Evolutionary conservation across 2,888 invertebrate species (phyloP), one percentile per base, ranked within the genome.

Genomic region (Oxycera nigricornis): DNA sequence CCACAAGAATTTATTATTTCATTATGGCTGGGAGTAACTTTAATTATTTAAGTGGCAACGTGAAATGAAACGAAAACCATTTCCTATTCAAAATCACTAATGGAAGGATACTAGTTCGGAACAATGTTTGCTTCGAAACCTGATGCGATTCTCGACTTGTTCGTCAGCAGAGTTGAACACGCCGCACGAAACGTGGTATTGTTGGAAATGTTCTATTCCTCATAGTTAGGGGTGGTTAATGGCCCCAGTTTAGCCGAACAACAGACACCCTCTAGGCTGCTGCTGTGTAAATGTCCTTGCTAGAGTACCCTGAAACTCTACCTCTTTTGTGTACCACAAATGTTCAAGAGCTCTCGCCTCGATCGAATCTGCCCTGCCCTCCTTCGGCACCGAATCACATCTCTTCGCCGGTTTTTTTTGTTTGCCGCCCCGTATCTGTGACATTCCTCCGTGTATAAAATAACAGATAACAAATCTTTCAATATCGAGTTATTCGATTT

Each of bases 191-290:
- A 46, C 72, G 55, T 59, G 67, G 75, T 65, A 67, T 59, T 72
- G 67, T 57, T 65, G 67, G 73, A 68, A 57, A 75, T 75, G 75
- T 73, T 75, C 73, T 75, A 75, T 75, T 61, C 73, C 75, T 73
- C 73, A 68, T 73, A 68, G 70, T 75, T 73, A 75, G 57, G 70
- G 75, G 62, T 75, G 73, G 73, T 75, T 75, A 75, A 75, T 75
- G 75, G 75, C 61, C 70, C 67, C 59, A 73, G 73, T 75, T 75
- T 73, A 73, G 73, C 70, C 61, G 41, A 68, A 73, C 73, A 73
- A 67, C 67, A 67, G 26, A 41, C 59, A 26, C 59, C 26, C 30
- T 28, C 26, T n/a, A 1, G 14, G 26, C 59, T 59, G 6, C 17
- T 55, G 24, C 24, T 39, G 22, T 62, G 39, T 62, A 62, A 62